A percentile compares a stretch with the other conserved stretches of the same genome.
Evolutionary conservation across 64 coral and sea anemone species (phyloP).

Genomic region (Trachythela sp.): DNA sequence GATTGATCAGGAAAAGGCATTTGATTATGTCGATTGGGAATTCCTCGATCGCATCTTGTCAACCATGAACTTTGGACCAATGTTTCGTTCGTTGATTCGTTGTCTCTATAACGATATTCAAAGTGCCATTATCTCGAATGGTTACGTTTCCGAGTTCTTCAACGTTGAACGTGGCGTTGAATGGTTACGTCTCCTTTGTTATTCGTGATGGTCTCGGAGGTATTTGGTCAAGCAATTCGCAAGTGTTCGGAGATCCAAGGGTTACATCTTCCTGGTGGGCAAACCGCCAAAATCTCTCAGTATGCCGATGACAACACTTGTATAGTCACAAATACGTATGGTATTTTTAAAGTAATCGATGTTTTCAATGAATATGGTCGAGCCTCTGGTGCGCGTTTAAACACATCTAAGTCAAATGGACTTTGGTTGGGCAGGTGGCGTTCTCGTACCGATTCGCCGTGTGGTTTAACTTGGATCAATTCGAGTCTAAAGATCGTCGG

Average conservation of each 20-base stretch:
- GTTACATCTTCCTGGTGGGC: neutral
- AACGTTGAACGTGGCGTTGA: neutral
- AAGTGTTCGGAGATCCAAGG: neutral
- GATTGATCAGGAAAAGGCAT: neutral
- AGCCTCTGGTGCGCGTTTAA: neutral
- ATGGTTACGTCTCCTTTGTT: neutral
- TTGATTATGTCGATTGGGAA: neutral
- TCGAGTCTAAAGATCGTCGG: neutral
- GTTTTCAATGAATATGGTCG: neutral
- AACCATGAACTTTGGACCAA: neutral
- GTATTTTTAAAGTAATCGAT: neutral
- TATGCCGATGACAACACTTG: neutral
- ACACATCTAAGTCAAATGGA: neutral
- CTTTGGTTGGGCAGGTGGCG: neutral
- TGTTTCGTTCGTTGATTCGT: neutral
- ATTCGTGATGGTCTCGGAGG: neutral
- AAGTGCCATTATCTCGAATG: neutral
- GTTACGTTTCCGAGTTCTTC: neutral
- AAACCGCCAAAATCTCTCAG: neutral
- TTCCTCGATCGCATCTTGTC: neutral
- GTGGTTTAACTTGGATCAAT: neutral
- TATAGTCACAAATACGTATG: neutral
- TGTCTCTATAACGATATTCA: neutral
- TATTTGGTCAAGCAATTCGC: neutral
- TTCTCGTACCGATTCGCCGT: neutral